phyloP scores from a whole-genome alignment of 2,113 vertebrate species.

The Osmerus eperlanus region DNA sequence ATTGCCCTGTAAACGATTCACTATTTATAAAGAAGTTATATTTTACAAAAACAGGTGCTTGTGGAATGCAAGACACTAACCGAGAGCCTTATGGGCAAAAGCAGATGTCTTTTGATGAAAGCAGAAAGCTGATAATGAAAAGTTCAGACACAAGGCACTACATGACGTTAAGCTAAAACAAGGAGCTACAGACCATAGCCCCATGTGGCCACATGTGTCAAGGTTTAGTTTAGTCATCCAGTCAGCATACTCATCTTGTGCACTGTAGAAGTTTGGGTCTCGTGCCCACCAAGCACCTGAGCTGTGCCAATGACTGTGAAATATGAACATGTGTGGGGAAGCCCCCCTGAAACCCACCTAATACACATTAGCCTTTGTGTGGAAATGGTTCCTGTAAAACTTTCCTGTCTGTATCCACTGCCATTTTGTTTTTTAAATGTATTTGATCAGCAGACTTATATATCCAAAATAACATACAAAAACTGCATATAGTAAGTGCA shows the following conservation, averaged over 20 bases:
- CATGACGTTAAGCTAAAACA: background rate
- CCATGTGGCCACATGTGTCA: background rate
- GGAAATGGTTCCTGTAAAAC: no score
- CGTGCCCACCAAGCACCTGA: slow-evolving; percentile 3
- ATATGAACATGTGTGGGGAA: background rate
- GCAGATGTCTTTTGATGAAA: no score
- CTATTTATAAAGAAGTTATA: background rate
- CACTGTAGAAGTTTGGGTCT: slow-evolving; percentile 4
- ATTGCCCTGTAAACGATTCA: slow-evolving; percentile 31
- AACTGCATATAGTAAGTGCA: no score
- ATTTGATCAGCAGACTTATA: no score
- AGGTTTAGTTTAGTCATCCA: slow-evolving; percentile 12
- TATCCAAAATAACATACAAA: no score
- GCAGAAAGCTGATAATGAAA: no score
- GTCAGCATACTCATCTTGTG: background rate
- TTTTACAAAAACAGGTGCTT: slow-evolving; percentile 12
- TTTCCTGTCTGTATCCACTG: no score
- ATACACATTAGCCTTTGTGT: no score
- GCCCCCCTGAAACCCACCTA: background rate
- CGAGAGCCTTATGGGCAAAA: no score
- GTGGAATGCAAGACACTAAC: background rate
- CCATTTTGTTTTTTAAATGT: no score
- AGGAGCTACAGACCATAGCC: slow-evolving; percentile 3
- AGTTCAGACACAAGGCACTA: background rate
- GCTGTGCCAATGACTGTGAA: slow-evolving; percentile 14